Conservation (phyloP, 2,888 invertebrate genomes). For the Neoascia interrupta region DNA sequence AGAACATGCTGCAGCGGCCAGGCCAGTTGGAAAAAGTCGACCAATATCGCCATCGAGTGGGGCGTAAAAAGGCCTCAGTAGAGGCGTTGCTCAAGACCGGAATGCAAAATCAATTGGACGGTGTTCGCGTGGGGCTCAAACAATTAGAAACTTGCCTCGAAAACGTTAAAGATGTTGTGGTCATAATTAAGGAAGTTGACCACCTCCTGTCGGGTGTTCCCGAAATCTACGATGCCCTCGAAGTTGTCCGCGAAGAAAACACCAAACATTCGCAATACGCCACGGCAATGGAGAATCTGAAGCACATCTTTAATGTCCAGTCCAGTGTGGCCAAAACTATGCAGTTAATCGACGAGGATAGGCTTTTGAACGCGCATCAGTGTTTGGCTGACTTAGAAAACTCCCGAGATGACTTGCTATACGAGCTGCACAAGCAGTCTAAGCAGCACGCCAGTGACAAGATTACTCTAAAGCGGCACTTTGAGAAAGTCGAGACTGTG, state of each 20-base stretch:
- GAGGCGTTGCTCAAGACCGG: conserved; percentile 90
- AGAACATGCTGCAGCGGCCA: conserved; percentile 95
- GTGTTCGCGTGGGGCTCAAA: conserved; percentile 94
- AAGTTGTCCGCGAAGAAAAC: conserved; percentile 94
- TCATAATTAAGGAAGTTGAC: conserved; percentile 88
- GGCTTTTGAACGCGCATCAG: conserved; percentile 95
- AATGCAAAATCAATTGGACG: conserved; percentile 98
- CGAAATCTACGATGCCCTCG: conserved; percentile 88
- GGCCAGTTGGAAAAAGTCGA: conserved; percentile 95
- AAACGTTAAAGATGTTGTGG: conserved; percentile 88
- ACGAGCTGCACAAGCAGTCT: conserved; percentile 95
- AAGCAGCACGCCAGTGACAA: conserved; percentile 92
- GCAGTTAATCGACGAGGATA: conserved; percentile 96
- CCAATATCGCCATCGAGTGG: conserved; percentile 78
- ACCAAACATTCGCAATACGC: conserved; percentile 97
- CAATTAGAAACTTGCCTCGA: conserved; percentile 92
- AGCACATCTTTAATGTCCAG: conserved; percentile 98
- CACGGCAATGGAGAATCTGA: conserved; percentile 98
- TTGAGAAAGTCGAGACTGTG: conserved; percentile 95
- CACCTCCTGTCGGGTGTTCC: conserved; percentile 88
- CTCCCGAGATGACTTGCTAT: conserved; percentile 96
- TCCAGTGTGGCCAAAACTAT: conserved; percentile 97
- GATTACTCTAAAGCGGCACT: conserved; percentile 96
- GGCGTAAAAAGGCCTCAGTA: conserved; percentile 78
- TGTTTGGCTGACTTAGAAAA: conserved; percentile 97